phyloP scores from a whole-genome alignment of 2,113 vertebrate species.

The Ramphastos sulfuratus region DNA sequence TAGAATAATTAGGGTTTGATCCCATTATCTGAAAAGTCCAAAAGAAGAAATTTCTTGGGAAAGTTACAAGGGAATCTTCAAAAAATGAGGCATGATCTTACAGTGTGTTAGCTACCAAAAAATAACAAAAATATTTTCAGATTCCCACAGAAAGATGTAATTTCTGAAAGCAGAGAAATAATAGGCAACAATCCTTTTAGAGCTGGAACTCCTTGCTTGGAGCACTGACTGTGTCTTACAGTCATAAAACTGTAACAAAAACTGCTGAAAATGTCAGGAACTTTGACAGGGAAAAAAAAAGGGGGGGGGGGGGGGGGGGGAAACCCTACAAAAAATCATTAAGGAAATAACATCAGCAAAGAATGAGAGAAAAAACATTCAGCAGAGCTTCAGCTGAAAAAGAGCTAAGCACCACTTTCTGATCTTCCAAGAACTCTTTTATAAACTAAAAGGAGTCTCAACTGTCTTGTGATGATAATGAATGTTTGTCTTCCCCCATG shows the following conservation, averaged over 20 bases:
- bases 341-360: not conserved
- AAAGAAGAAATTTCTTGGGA: not conserved
- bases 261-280: not conserved
- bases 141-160: not conserved
- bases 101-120: not conserved
- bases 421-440: not conserved
- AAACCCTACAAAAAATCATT: not conserved
- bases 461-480: not conserved
- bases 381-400: not conserved
- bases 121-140: not conserved
- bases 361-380: not conserved
- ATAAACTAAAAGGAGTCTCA: not conserved
- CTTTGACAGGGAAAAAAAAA: not conserved
- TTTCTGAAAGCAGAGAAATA: not conserved
- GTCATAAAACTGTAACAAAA: not conserved
- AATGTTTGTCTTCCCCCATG: not conserved
- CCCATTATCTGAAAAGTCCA: not conserved
- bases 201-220: not conserved
- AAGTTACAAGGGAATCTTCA: not conserved
- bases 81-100: not conserved
- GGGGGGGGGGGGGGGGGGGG: no score
- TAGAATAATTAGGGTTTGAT: not conserved
- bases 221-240: not conserved
- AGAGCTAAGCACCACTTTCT: not conserved
- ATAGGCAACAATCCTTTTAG: not conserved